These are phyloP conservation scores for Lochmaea crataegi DNA, from an alignment of 2,888 invertebrate species.

Conservation along the genomic window DNA sequence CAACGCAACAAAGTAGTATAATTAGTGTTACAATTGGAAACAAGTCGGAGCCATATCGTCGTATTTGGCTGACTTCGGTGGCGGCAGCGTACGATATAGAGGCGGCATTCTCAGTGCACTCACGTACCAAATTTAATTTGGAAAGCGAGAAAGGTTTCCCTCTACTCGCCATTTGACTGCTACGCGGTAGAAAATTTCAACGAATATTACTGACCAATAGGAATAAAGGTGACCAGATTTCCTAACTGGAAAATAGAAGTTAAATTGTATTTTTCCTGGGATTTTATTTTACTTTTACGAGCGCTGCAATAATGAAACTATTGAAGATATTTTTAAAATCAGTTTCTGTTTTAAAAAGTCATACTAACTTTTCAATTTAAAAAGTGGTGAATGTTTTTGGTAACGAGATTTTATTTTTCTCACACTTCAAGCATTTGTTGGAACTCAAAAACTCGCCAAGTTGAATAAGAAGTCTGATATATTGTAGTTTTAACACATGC, in stretches of 20 bases:
- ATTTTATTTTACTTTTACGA: not conserved
- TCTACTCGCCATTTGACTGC: constrained; percentile 34
- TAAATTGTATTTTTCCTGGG: constrained; percentile 26
- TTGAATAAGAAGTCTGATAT: too few relatives aligned
- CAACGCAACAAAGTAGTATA: constrained; percentile 32
- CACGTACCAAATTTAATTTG: constrained; percentile 62
- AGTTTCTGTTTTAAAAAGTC: not conserved
- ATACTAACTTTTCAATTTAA: not conserved
- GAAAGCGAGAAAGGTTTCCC: constrained; percentile 48
- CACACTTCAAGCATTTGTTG: too few relatives aligned
- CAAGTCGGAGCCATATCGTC: constrained; percentile 25
- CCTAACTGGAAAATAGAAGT: constrained; percentile 25
- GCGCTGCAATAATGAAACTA: not conserved
- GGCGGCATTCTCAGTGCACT: constrained; percentile 57
- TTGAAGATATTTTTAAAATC: not conserved
- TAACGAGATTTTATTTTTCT: too few relatives aligned
- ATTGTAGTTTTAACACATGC: too few relatives aligned
- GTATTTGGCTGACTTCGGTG: constrained; percentile 27
- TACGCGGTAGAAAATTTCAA: constrained; percentile 31
- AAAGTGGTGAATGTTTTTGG: not conserved
- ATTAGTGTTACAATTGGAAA: constrained; percentile 34
- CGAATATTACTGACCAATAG: constrained; percentile 34
- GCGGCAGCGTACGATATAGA: constrained; percentile 11
- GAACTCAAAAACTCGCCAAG: too few relatives aligned
- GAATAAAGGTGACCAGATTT: constrained; percentile 34